Percentiles rank a stretch among this genome's conserved stretches.
Conservation (phyloP, 1,140 invertebrate genomes). For the Bombus cullumanus region DNA sequence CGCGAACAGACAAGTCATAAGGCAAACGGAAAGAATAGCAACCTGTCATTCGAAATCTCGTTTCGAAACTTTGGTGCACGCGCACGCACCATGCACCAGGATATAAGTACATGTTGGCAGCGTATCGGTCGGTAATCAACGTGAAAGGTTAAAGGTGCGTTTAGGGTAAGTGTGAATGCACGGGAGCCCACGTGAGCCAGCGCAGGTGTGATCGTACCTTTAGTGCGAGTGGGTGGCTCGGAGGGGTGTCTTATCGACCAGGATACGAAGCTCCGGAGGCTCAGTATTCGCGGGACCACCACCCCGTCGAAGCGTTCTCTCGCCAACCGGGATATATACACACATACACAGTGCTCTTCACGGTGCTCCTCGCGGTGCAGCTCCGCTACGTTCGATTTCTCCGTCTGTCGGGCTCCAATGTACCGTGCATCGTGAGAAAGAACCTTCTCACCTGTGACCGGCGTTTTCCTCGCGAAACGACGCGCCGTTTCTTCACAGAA, state of each 20-base stretch:
- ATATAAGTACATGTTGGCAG: too few relatives aligned
- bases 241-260: conserved; percentile 79
- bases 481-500: conserved; percentile 24
- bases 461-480: not conserved
- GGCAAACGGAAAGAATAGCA: not conserved
- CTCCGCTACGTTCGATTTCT: not conserved
- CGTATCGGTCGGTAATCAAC: not conserved
- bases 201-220: conserved; percentile 67
- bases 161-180: not conserved
- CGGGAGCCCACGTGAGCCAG: conserved; percentile 29
- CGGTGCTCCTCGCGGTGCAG: conserved; percentile 25
- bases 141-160: conserved; percentile 21
- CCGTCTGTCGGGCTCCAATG: conserved; percentile 8
- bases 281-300: conserved; percentile 80
- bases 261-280: conserved; percentile 72
- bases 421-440: conserved; percentile 15
- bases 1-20: not conserved
- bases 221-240: conserved; percentile 68
- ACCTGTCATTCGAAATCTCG: not conserved
- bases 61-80: not conserved
- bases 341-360: not conserved
- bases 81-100: not conserved
- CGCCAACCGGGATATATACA: conserved; percentile 9
- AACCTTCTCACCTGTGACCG: too few relatives aligned
- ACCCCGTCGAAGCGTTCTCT: conserved; percentile 72